These are phyloP conservation scores for Bhutanitis thaidina DNA, from an alignment of 2,888 invertebrate genomes.

Conservation along the genomic window DNA sequence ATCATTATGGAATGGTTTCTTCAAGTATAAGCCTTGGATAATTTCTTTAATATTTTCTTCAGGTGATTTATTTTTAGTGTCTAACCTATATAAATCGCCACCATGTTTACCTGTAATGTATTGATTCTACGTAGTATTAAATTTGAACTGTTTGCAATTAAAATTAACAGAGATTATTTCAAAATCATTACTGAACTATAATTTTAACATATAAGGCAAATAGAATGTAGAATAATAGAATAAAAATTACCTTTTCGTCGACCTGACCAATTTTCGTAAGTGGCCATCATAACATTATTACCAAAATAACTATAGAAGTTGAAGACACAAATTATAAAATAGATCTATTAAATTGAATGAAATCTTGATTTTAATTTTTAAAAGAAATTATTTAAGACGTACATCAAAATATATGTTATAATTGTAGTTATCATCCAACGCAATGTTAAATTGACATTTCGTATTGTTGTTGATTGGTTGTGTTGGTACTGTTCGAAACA, in stretches of 20 bases:
- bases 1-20: conserved; percentile 60
- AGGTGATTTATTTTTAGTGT: conserved; percentile 77
- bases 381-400: no score
- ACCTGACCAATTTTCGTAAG: conserved; percentile 70
- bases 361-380: background rate
- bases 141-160: background rate
- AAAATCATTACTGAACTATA: background rate
- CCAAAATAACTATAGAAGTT: background rate
- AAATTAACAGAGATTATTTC: background rate
- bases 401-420: no score
- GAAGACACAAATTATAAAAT: background rate
- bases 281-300: conserved; percentile 68
- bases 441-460: conserved; percentile 31
- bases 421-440: conserved; percentile 33
- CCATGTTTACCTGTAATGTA: conserved; percentile 70
- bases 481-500: no score
- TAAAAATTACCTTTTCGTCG: conserved; percentile 70
- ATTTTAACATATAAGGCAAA: background rate
- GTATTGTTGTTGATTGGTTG: background rate
- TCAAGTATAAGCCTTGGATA: conserved; percentile 79
- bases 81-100: conserved; percentile 83
- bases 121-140: conserved; percentile 14
- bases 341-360: background rate
- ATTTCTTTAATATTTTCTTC: conserved; percentile 83
- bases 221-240: conserved; percentile 9